phyloP scores from a whole-genome alignment of 1,140 invertebrate species.

The Pogonognathellus flavescens region DNA sequence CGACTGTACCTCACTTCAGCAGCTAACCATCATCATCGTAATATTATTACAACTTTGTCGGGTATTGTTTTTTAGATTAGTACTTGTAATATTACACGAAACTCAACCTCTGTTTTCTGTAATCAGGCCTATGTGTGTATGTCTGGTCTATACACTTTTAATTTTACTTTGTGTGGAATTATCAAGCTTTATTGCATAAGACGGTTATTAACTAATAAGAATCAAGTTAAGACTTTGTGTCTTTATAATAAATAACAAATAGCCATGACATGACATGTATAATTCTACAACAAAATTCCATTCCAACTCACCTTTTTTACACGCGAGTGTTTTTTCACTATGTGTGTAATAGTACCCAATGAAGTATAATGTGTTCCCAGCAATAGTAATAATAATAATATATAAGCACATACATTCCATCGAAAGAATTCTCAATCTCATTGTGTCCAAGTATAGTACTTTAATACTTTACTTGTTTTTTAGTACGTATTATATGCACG shows the following conservation, averaged over 20 bases:
- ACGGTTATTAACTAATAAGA: not conserved
- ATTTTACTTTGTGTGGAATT: conserved; percentile 11
- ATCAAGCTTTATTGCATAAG: conserved; percentile 12
- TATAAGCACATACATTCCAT: no score
- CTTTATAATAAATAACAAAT: conserved; percentile 38
- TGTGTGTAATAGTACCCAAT: not conserved
- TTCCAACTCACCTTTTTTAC: not conserved
- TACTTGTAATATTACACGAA: no score
- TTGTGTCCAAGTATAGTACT: not conserved
- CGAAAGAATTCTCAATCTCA: conserved; percentile 1
- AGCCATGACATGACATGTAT: conserved; percentile 47
- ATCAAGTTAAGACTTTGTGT: not conserved
- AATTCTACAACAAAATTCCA: conserved; percentile 4
- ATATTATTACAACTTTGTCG: no score
- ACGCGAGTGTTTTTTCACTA: not conserved
- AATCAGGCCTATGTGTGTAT: no score
- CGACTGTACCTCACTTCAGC: no score
- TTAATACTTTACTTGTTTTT: no score
- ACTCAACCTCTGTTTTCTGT: no score
- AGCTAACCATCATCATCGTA: no score
- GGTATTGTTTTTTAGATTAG: no score
- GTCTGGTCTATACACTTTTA: conserved; percentile 6
- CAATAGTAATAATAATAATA: no score
- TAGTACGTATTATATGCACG: no score
- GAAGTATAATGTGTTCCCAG: no score